Base-by-base conservation (phyloP, 2,113 vertebrate species). In the Lampris incognitus region DNA sequence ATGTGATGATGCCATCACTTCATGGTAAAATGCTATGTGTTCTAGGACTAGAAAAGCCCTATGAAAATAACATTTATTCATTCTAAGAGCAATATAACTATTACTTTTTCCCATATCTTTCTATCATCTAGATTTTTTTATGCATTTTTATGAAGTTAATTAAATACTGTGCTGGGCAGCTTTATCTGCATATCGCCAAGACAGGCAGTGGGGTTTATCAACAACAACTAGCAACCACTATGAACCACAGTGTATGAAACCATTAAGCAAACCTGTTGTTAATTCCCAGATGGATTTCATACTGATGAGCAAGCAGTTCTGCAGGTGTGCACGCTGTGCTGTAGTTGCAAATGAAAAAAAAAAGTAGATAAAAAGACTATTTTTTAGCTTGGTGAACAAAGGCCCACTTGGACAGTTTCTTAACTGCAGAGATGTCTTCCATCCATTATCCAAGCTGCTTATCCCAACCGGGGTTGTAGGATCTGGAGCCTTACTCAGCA, bases 221-320 rank as follows among this genome's bases (percentile, higher is more conserved):
- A 10, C 51, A 72, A 39, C 56, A 50, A 6, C 55, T 81, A 85
- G 75, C 82, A 87, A 78, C 82, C 81, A 46, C 55, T 86, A 64
- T 75, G 57, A 70, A 57, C 66, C 40, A 56, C 49, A 9, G 24
- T 50, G 51, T 46, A 37, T 4, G 24, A 13, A 11, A 36, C 37
- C 69, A 51, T 66, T 38, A 6, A 1, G 40, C 5, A 59, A 72
- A 79, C 59, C 51, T 75, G 64, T 49, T 75, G 13, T 73, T 5
- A 11, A 54, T 46, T 74, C 68, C 41, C 69, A 81, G 57, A 83
- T 42, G 5, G 57, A 40, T 1, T 6, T 5, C 1, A 38, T 5
- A 58, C 66, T 9, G 57, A 36, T 38, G 24, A 4, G 50, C 40
- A 56, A 60, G 61, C 59, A n/a, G 68, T 44, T 42, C 44, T 7